Percentiles rank a stretch among this genome's conserved stretches.
phyloP scores from a whole-genome alignment of 2,797 vertebrate species.

The Eurystomus glaucurus region DNA sequence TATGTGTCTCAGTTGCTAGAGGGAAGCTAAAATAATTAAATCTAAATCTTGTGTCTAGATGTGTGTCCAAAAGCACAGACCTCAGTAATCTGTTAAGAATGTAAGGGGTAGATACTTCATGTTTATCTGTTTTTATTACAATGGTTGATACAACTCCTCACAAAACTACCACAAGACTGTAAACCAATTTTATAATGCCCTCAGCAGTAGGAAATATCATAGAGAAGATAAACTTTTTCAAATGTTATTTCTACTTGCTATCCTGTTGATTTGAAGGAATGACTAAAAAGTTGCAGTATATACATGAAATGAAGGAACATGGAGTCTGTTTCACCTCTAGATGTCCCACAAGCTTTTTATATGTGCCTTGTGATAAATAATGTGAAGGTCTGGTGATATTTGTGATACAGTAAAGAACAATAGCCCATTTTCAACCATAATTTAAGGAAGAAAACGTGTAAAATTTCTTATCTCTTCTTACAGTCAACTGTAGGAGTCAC shows the following conservation, averaged over 20 bases:
- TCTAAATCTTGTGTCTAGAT: slow-evolving; percentile 7
- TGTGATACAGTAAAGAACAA: background rate
- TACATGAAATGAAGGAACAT: background rate
- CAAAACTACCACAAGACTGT: background rate
- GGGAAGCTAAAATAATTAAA: slow-evolving; percentile 23
- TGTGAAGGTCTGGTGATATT: rapidly evolving
- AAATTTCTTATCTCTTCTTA: background rate
- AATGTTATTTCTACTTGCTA: background rate
- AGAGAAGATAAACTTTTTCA: background rate
- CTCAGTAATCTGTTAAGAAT: background rate
- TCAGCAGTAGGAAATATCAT: background rate
- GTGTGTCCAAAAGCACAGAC: background rate
- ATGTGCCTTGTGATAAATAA: background rate
- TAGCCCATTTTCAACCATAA: background rate
- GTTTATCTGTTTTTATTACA: background rate
- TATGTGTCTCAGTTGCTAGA: background rate
- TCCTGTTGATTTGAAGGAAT: background rate
- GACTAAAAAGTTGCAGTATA: background rate
- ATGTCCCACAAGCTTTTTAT: background rate
- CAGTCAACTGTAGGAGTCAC: background rate
- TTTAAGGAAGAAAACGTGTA: background rate
- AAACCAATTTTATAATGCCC: background rate
- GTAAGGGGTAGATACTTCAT: rapidly evolving
- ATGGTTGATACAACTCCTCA: background rate
- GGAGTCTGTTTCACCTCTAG: background rate